phyloP scores from a whole-genome alignment of 2,113 vertebrate genomes.

The human region DNA sequence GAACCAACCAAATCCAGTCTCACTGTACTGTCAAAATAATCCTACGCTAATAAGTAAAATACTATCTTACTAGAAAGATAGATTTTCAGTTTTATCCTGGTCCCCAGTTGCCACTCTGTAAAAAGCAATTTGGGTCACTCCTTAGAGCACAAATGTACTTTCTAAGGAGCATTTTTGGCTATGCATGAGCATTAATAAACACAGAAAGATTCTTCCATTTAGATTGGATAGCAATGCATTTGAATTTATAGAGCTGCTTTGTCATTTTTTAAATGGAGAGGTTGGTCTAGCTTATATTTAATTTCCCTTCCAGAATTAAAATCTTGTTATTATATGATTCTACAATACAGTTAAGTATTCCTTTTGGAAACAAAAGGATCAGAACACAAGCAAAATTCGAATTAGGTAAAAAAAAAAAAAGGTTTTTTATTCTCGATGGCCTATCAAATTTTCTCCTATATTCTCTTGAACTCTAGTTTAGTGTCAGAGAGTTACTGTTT shows the following conservation, averaged over 20 bases:
- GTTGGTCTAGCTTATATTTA: neutral
- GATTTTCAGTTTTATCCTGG: neutral
- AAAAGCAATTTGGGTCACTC: slow-evolving; percentile 23
- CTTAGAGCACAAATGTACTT: slow-evolving; percentile 23
- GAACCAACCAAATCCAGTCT: neutral
- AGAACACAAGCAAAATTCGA: neutral
- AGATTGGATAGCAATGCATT: neutral
- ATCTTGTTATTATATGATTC: neutral
- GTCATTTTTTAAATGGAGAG: slow-evolving; percentile 26
- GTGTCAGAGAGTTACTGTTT: neutral
- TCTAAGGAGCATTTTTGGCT: slow-evolving; percentile 20
- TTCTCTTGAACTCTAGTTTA: neutral
- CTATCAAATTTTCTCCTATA: neutral
- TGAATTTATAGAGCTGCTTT: neutral
- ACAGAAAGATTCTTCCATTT: neutral
- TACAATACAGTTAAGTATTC: neutral
- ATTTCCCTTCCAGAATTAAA: slow-evolving; percentile 38
- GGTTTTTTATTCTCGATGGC: neutral
- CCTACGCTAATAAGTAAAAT: neutral
- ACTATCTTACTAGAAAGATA: neutral
- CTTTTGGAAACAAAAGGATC: neutral
- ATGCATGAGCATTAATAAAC: neutral
- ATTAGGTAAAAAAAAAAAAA: neutral
- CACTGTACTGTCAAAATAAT: neutral
- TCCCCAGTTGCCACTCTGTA: neutral